Evolutionary conservation across 2,888 invertebrate species (phyloP).

Genomic region (Clostera curtula): DNA sequence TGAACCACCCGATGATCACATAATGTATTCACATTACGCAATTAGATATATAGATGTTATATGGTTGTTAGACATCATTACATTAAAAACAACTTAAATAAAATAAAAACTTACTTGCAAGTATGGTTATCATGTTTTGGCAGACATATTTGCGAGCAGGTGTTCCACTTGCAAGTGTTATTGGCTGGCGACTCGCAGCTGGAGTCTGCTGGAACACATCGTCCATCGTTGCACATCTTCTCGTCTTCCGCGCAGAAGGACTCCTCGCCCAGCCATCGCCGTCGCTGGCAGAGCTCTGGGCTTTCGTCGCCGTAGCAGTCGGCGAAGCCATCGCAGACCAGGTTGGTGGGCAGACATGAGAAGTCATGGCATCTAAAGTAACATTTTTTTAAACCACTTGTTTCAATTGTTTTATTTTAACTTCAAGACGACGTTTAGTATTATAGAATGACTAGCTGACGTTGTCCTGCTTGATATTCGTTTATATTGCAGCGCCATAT

Average conservation of each 20-base stretch:
- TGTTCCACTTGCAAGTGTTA: constrained; percentile 80
- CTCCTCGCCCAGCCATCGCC: constrained; percentile 21
- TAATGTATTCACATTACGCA: too few relatives aligned
- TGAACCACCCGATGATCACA: too few relatives aligned
- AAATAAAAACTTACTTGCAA: constrained; percentile 57
- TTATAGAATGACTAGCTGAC: too few relatives aligned
- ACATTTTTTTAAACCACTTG: too few relatives aligned
- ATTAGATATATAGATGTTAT: too few relatives aligned
- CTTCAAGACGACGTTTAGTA: too few relatives aligned
- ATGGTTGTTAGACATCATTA: too few relatives aligned
- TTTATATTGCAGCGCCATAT: too few relatives aligned
- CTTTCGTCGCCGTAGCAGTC: constrained; percentile 76
- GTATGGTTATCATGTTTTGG: constrained; percentile 53
- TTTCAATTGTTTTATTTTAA: too few relatives aligned
- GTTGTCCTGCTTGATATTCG: too few relatives aligned
- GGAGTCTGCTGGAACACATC: constrained; percentile 38
- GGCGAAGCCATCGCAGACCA: constrained; percentile 81
- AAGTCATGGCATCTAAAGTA: constrained; percentile 72
- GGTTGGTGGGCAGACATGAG: constrained; percentile 79
- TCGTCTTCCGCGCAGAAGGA: constrained; percentile 40
- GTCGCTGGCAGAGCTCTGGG: constrained; percentile 13
- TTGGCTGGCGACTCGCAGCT: too few relatives aligned
- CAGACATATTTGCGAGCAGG: constrained; percentile 87
- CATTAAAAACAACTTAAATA: too few relatives aligned
- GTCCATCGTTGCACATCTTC: constrained; percentile 46